phyloP scores from a whole-genome alignment of 2,797 vertebrate species.

The Macropodus opercularis region DNA sequence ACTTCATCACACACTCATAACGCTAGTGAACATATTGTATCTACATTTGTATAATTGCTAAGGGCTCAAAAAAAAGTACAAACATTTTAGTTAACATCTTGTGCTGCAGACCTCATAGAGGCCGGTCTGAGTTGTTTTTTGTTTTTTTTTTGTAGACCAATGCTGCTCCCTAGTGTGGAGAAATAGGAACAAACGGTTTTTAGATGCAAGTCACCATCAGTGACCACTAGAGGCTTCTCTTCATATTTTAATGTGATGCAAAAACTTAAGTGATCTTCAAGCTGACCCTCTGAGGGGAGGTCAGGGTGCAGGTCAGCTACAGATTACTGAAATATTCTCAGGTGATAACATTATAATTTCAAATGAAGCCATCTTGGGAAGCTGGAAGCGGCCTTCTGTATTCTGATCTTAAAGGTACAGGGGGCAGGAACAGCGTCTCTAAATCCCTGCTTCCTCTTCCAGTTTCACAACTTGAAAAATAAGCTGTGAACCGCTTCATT shows the following conservation, averaged over 20 bases:
- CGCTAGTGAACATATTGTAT: background rate
- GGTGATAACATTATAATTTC: background rate
- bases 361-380: constrained; percentile 15
- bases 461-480: constrained; percentile 1
- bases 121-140: background rate
- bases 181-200: constrained; percentile 17
- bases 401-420: background rate
- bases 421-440: background rate
- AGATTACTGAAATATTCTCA: constrained; percentile 30
- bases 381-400: background rate
- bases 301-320: constrained; percentile 19
- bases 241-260: constrained; percentile 21
- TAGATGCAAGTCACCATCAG: background rate
- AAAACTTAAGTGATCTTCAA: constrained; percentile 19
- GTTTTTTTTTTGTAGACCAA: constrained; percentile 33
- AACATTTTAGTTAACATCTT: background rate
- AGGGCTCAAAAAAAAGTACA: background rate
- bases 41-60: background rate
- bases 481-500: constrained; percentile 10
- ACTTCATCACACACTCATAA: background rate
- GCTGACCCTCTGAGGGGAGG: constrained; percentile 19
- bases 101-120: background rate
- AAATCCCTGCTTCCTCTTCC: background rate
- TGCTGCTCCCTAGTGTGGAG: constrained; percentile 63
- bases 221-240: constrained; percentile 1